Base-by-base conservation (phyloP, 2,797 vertebrate genomes). In the Mastacembelus armatus region DNA sequence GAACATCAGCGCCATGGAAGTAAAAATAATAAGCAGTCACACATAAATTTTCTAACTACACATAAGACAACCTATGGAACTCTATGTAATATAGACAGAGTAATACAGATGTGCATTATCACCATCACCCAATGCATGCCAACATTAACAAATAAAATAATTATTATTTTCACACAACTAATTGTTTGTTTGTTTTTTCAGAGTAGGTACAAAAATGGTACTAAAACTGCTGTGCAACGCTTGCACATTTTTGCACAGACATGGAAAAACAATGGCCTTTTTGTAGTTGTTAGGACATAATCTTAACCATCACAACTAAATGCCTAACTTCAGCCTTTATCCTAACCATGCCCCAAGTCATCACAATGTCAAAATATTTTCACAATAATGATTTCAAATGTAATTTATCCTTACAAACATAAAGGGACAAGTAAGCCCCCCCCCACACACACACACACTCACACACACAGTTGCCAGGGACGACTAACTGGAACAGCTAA, bases 401-500 rank as follows among this genome's bases (percentile, higher is more conserved):
- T n/a, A n/a, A n/a, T n/a, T n/a, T n/a, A n/a, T n/a, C n/a, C n/a
- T n/a, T n/a, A n/a, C n/a, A n/a, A n/a, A n/a, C n/a, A n/a, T n/a
- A n/a, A n/a, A n/a, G n/a, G n/a, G n/a, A n/a, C n/a, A n/a, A n/a
- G n/a, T 36, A 54, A 40, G 48, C 51, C 42, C 19, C 24, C 19
- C 18, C 39, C 42, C 43, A 40, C 24, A n/a, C 24, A 43, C 35
- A 60, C 42, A 50, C 22, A 54, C 30, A n/a, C n/a, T n/a, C n/a
- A 33, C 52, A 38, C 7, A 36, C 45, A 63, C 30, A 8, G 7
- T 68, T 68, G 38, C 29, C 29, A 50, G 45, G 57, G 60, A 76
- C 74, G 51, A 70, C 43, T 74, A 85, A 84, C 76, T 76, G 63
- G 76, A 83, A 84, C 16, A 72, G 79, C 81, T 89, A 88, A 87